These are phyloP conservation scores for Lepilemur ruficaudatus DNA, from an alignment of 2,797 vertebrate genomes.

Conservation along the genomic window DNA sequence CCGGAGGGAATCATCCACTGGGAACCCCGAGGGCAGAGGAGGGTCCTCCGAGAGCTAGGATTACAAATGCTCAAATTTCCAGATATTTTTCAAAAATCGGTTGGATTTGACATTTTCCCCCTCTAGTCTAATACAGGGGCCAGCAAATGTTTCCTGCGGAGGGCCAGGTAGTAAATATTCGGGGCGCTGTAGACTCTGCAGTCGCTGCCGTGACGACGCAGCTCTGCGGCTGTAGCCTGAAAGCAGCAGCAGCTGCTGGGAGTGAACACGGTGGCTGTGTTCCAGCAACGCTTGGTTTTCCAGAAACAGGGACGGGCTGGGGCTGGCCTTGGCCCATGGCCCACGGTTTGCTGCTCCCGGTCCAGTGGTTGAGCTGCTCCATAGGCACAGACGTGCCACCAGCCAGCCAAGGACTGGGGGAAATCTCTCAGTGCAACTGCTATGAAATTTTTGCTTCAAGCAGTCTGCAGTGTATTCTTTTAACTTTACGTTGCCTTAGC, in stretches of 20 bases:
- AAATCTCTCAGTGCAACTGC: neutral
- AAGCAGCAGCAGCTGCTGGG: rapidly evolving
- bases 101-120: neutral
- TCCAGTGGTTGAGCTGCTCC: rapidly evolving
- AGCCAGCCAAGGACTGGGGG: rapidly evolving
- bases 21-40: neutral
- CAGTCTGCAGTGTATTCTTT: neutral
- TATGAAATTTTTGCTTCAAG: neutral
- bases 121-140: neutral
- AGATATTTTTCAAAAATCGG: neutral
- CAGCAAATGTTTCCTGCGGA: rapidly evolving
- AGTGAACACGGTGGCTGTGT: rapidly evolving
- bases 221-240: rapidly evolving
- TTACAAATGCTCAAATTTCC: neutral
- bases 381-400: neutral
- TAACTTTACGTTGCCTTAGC: neutral
- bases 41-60: neutral
- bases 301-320: neutral
- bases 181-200: rapidly evolving
- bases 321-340: rapidly evolving
- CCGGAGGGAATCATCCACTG: neutral
- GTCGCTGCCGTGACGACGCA: neutral
- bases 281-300: rapidly evolving
- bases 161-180: neutral
- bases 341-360: rapidly evolving